Evolutionary conservation across 2,888 invertebrate genomes (phyloP), one percentile per base, ranked within the genome.

Genomic region (Coremacera marginata): DNA sequence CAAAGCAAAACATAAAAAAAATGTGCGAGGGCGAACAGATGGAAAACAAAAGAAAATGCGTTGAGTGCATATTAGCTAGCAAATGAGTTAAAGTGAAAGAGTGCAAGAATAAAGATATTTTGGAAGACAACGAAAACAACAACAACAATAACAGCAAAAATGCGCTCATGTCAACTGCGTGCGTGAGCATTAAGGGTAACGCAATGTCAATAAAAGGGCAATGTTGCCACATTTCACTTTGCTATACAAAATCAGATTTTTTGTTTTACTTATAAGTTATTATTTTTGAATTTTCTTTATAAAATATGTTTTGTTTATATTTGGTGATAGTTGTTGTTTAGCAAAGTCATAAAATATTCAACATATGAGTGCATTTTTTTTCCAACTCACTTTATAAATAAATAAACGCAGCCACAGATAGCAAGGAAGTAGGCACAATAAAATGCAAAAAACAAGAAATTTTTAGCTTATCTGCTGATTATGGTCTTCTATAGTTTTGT

Each of bases 201-300:
- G 70, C 70, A 70, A 72, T 72, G 71, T 60, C 60, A 72, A 60
- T 60, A 72, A 57, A 72, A 44, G 27, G n/a, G 71, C 71, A 44
- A 22, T 19, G 71, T 72, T 72, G 71, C 71, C 57, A 72, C 27
- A 60, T 60, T 72, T 72, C 71, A 25, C 44, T 9, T 44, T 1
- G 11, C 44, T 2, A 44, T 1, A 44, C 44, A 44, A 44, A 11
- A 11, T 44, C 14, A 11, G 14, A 44, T 44, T 3, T 44, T 44
- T 11, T 14, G 60, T 60, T 25, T 60, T 27, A 27, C n/a, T 60
- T 60, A 60, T 27, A n/a, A n/a, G n/a, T n/a, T n/a, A n/a, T n/a
- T n/a, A n/a, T n/a, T n/a, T n/a, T n/a, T n/a, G n/a, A 8, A 25
- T 60, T n/a, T 25, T 44, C 37, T 9, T 65, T 34, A 7, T 27